Conservation (phyloP, 2,888 invertebrate genomes). For the Lasioglossum malachurum region DNA sequence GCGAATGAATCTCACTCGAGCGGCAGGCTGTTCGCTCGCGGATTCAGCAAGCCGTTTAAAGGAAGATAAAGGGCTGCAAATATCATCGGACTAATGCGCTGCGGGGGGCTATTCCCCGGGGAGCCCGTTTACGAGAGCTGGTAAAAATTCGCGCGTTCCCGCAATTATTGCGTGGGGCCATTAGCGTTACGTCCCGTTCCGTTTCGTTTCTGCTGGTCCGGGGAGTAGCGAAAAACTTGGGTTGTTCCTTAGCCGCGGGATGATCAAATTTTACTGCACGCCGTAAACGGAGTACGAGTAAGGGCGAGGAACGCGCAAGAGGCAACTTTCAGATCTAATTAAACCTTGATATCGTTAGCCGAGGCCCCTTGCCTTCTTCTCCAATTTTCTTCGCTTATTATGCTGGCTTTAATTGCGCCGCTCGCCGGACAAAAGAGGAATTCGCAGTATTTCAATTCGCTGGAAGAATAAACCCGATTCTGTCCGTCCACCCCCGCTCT, state of each 20-base stretch:
- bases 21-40: not conserved
- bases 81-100: not conserved
- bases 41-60: not conserved
- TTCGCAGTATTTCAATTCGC: not conserved
- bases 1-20: not conserved
- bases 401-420: not conserved
- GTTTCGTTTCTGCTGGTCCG: not conserved
- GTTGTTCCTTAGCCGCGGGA: not conserved
- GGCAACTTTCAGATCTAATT: constrained; percentile 10
- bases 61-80: not conserved
- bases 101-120: not conserved
- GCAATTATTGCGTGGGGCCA: not conserved
- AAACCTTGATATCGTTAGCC: constrained; percentile 2
- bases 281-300: not conserved
- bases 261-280: not conserved
- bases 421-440: not conserved
- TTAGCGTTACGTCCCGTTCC: not conserved
- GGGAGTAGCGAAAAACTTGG: not conserved
- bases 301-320: not conserved
- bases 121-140: not conserved
- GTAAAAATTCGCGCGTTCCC: not conserved
- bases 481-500: not conserved
- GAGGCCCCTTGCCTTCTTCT: not conserved
- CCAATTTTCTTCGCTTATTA: constrained; percentile 4
- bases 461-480: not conserved